Evolutionary conservation across 2,797 vertebrate species (phyloP).

Genomic region (Alectoris magna): DNA sequence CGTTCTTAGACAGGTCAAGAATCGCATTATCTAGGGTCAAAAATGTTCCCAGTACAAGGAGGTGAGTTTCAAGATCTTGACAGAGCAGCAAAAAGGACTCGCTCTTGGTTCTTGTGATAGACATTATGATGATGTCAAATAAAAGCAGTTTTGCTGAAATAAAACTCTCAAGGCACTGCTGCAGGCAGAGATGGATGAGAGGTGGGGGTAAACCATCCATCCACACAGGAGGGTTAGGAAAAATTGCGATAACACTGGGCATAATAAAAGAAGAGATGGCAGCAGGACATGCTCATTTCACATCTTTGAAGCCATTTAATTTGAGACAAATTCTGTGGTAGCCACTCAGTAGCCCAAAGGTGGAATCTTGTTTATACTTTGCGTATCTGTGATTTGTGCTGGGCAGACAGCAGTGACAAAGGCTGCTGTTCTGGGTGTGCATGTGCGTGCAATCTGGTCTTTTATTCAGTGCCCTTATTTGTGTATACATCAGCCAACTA

Average conservation of each 20-base stretch:
- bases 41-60: conserved; percentile 51
- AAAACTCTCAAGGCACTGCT: background rate
- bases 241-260: background rate
- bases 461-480: conserved; percentile 9
- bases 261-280: background rate
- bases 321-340: background rate
- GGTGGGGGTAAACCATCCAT: background rate
- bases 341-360: background rate
- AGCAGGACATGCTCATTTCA: conserved; percentile 8
- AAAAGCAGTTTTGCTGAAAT: conserved; percentile 1
- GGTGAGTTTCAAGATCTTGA: conserved; percentile 61
- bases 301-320: conserved; percentile 24
- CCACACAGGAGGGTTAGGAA: background rate
- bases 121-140: background rate
- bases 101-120: background rate
- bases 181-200: background rate
- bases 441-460: background rate
- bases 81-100: conserved; percentile 21
- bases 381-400: background rate
- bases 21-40: conserved; percentile 64
- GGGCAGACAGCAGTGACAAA: background rate
- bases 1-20: conserved; percentile 67
- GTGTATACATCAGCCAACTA: background rate
- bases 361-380: background rate
- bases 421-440: background rate